Evolutionary conservation across 2,888 invertebrate genomes (phyloP).

Genomic region (Oscheius sp.): DNA sequence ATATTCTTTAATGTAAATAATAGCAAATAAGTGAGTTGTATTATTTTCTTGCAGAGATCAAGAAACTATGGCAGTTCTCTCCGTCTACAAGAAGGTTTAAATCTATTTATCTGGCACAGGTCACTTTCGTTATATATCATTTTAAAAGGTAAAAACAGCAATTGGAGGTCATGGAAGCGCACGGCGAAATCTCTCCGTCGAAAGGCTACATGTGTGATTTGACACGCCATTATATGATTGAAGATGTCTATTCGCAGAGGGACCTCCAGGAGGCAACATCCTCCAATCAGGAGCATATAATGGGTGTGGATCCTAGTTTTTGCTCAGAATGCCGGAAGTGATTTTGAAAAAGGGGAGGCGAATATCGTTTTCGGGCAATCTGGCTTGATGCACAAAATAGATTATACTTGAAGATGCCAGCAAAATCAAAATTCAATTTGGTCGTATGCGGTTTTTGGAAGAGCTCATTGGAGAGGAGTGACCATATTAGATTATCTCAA

Average conservation of each 20-base stretch:
- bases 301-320: neutral
- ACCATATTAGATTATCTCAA: too few species aligned
- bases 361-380: neutral
- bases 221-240: slow-evolving; percentile 30
- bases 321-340: too few species aligned
- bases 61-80: neutral
- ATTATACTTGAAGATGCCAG: neutral
- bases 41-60: neutral
- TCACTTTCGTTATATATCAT: neutral
- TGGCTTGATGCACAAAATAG: neutral
- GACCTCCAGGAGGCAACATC: slow-evolving; percentile 8
- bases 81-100: too few species aligned
- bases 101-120: too few species aligned
- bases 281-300: slow-evolving; percentile 8
- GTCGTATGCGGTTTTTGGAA: too few species aligned
- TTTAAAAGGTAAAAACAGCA: neutral
- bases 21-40: neutral
- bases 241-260: slow-evolving; percentile 27
- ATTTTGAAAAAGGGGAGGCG: too few species aligned
- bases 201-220: slow-evolving; percentile 30
- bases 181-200: neutral
- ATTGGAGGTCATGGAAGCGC: neutral
- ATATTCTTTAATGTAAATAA: neutral
- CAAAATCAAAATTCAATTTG: too few species aligned
- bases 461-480: too few species aligned